Percentiles rank a stretch among this genome's conserved stretches.
These are phyloP conservation scores for Cynopterus brachyotis DNA, from an alignment of 2,113 vertebrate genomes.

Conservation along the genomic window DNA sequence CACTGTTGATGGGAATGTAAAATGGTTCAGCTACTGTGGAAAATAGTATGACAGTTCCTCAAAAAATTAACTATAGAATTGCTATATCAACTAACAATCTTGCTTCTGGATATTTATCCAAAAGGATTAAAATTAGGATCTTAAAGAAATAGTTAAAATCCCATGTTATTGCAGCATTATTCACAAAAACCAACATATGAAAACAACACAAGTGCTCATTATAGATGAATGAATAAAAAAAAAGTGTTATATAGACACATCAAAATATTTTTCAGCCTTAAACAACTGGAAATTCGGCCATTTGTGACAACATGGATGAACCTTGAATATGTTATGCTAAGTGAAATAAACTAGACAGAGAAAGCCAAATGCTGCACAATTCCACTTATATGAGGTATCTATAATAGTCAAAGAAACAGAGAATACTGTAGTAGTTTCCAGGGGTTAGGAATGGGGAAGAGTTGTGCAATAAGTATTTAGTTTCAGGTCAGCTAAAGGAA, in stretches of 20 bases:
- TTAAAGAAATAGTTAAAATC: neutral
- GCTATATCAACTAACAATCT: neutral
- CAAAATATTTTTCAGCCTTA: neutral
- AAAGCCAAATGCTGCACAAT: neutral
- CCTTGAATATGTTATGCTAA: neutral
- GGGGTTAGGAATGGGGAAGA: neutral
- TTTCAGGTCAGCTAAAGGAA: neutral
- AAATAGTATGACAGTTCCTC: neutral
- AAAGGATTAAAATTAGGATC: neutral
- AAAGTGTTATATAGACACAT: neutral
- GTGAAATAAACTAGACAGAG: neutral
- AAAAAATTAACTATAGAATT: neutral
- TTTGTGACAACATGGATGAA: neutral
- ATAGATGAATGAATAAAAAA: neutral
- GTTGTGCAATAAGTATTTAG: neutral
- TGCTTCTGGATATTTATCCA: neutral
- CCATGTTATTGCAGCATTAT: neutral
- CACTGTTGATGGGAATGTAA: neutral
- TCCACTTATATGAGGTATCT: neutral
- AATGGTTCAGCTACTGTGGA: neutral
- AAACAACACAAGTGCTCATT: neutral
- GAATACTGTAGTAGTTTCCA: neutral
- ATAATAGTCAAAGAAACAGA: neutral
- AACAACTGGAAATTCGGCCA: neutral
- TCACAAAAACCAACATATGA: neutral